phyloP scores from a whole-genome alignment of 2,113 vertebrate genomes.

The Taxidea taxus region DNA sequence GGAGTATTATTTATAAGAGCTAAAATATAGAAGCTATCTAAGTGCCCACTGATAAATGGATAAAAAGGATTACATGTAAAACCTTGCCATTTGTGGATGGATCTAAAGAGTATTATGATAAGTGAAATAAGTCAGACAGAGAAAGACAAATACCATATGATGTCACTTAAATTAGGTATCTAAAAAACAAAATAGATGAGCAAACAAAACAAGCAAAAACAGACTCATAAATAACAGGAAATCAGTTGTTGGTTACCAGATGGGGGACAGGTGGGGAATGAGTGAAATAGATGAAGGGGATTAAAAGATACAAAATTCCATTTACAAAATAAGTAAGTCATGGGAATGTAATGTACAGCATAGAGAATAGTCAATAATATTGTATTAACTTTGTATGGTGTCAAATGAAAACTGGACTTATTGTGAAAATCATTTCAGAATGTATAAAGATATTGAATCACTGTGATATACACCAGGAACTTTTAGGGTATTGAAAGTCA shows the following conservation, averaged over 20 bases:
- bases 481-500: not conserved
- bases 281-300: not conserved
- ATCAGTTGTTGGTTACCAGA: not conserved
- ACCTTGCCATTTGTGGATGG: not conserved
- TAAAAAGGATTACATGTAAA: not conserved
- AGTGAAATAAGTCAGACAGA: not conserved
- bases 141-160: not conserved
- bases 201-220: not conserved
- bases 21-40: not conserved
- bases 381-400: not conserved
- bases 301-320: not conserved
- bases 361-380: not conserved
- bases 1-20: not conserved
- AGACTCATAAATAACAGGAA: not conserved
- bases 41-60: not conserved
- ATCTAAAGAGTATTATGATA: not conserved
- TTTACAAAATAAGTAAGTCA: not conserved
- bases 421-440: not conserved
- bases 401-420: not conserved
- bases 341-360: not conserved
- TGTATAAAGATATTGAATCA: not conserved
- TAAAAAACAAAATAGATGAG: not conserved
- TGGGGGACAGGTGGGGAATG: not conserved
- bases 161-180: not conserved
- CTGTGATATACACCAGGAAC: not conserved